These are phyloP conservation scores for Cynoglossus semilaevis DNA, from an alignment of 2,113 vertebrate species.

Conservation along the genomic window DNA sequence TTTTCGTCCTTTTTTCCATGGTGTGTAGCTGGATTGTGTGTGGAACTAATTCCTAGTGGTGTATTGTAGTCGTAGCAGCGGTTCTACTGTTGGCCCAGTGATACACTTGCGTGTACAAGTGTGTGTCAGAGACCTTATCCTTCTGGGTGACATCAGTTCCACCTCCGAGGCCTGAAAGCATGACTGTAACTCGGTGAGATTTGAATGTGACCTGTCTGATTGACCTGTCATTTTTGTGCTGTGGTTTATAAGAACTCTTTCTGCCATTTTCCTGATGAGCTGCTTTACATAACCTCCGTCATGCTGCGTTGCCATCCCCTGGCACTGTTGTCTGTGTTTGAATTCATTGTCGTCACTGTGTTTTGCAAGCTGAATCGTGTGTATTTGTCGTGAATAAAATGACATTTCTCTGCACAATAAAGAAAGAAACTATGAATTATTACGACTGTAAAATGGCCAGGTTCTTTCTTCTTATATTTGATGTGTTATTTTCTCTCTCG, in stretches of 20 bases:
- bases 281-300: constrained; percentile 27
- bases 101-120: constrained; percentile 1
- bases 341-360: constrained; percentile 57
- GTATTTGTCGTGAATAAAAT: constrained; percentile 56
- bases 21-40: constrained; percentile 13
- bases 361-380: constrained; percentile 60
- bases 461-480: not conserved
- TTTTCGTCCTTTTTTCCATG: constrained; percentile 13
- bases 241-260: constrained; percentile 28
- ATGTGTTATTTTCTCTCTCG: not conserved
- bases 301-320: constrained; percentile 23
- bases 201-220: constrained; percentile 40
- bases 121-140: constrained; percentile 7
- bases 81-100: constrained; percentile 1
- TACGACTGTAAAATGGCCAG: constrained; percentile 5
- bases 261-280: constrained; percentile 17
- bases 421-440: constrained; percentile 28
- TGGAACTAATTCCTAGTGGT: constrained; percentile 18
- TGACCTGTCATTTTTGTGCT: constrained; percentile 33
- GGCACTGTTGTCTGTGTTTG: constrained; percentile 43
- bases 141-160: constrained; percentile 1
- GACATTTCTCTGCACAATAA: constrained; percentile 35
- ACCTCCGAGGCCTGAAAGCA: constrained; percentile 23
- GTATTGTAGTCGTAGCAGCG: constrained; percentile 29
- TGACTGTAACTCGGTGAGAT: constrained; percentile 31